Evolutionary conservation across 2,888 invertebrate genomes (phyloP).

Genomic region (Rhingia campestris): DNA sequence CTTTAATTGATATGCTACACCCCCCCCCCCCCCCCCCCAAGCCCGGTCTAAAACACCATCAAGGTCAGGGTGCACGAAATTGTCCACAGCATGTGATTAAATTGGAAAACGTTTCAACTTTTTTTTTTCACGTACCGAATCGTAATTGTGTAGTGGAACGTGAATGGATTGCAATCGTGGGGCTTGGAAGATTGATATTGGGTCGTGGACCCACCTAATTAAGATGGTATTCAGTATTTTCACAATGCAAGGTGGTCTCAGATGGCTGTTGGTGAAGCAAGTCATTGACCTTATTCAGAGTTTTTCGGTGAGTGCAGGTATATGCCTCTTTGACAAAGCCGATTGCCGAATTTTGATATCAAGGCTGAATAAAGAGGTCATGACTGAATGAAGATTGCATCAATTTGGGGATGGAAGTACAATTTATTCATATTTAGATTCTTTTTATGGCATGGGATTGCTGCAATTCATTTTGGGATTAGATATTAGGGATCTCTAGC

Average conservation of each 20-base stretch:
- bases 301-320: no score
- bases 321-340: no score
- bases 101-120: slow-evolving; percentile 23
- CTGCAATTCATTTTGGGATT: no score
- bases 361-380: no score
- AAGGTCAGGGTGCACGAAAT: slow-evolving; percentile 39
- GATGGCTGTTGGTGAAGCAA: no score
- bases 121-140: slow-evolving; percentile 38
- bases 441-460: no score
- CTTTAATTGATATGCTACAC: slow-evolving; percentile 21
- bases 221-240: background rate
- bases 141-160: slow-evolving; percentile 48
- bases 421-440: no score
- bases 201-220: background rate
- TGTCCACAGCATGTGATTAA: slow-evolving; percentile 27
- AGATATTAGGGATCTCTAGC: no score
- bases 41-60: slow-evolving; percentile 2
- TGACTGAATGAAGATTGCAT: no score
- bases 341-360: no score
- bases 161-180: slow-evolving; percentile 41
- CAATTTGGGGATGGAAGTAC: no score
- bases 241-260: background rate
- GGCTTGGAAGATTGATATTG: background rate
- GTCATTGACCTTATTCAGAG: no score
- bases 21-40: background rate